These are phyloP conservation scores for Rhagium mordax DNA, from an alignment of 2,888 invertebrate species.

Conservation along the genomic window DNA sequence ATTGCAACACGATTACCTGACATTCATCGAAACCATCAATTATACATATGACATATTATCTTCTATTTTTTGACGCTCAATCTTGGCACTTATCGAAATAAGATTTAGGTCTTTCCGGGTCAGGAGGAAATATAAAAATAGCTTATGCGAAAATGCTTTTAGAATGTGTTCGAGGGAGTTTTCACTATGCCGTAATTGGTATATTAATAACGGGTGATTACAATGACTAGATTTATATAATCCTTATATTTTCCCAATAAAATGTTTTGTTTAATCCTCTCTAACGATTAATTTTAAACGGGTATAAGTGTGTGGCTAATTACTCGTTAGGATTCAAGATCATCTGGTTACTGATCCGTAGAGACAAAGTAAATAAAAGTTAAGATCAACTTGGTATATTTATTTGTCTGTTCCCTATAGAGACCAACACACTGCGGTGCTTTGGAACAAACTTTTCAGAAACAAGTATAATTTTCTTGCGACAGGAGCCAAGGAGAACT, in stretches of 20 bases:
- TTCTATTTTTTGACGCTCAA: conserved; percentile 28
- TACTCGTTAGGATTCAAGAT: background rate
- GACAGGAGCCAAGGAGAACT: background rate
- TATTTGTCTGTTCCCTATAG: background rate
- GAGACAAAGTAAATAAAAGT: background rate
- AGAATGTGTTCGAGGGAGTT: background rate
- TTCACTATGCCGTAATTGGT: background rate
- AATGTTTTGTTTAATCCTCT: background rate
- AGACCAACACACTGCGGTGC: background rate
- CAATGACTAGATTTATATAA: background rate
- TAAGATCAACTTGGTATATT: background rate
- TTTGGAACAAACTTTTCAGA: background rate
- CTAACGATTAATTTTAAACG: background rate
- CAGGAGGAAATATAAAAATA: conserved; percentile 24
- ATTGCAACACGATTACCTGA: conserved; percentile 31
- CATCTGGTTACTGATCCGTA: background rate
- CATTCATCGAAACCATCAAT: conserved; percentile 33
- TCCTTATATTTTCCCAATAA: background rate
- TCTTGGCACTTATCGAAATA: conserved; percentile 33
- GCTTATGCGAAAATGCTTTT: conserved; percentile 11
- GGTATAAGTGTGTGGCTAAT: background rate
- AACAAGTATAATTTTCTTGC: background rate
- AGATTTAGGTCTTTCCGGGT: conserved; percentile 30
- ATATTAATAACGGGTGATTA: background rate
- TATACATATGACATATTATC: conserved; percentile 32